phyloP scores from a whole-genome alignment of 1,140 invertebrate species.

The Ceratoteleas bidentatus region DNA sequence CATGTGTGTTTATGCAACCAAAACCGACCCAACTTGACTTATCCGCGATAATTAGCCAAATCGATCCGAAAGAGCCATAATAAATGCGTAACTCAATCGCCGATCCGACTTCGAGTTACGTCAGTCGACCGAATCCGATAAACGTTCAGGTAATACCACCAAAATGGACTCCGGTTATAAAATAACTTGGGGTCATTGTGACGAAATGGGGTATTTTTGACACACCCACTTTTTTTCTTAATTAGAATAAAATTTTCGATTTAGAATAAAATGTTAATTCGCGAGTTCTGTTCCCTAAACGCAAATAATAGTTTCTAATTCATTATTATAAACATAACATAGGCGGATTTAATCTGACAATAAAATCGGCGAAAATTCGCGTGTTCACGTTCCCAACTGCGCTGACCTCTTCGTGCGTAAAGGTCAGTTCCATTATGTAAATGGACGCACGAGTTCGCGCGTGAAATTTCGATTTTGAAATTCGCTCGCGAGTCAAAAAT shows the following conservation, averaged over 20 bases:
- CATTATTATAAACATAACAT: too few species aligned
- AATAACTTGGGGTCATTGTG: constrained; percentile 29
- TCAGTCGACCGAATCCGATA: constrained; percentile 35
- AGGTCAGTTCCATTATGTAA: constrained; percentile 62
- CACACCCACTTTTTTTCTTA: too few species aligned
- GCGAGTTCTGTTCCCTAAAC: too few species aligned
- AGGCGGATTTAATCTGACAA: too few species aligned
- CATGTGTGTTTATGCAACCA: too few species aligned
- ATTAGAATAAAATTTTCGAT: too few species aligned
- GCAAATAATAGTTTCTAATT: too few species aligned
- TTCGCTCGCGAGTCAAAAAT: constrained; percentile 25
- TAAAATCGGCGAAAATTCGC: constrained; percentile 4
- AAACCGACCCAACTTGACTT: neutral
- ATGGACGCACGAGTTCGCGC: constrained; percentile 20
- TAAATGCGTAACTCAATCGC: constrained; percentile 33
- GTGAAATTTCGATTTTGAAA: constrained; percentile 41
- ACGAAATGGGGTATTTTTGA: too few species aligned
- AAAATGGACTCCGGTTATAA: constrained; percentile 47
- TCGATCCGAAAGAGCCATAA: constrained; percentile 20
- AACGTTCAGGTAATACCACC: constrained; percentile 24
- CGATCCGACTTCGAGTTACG: constrained; percentile 34
- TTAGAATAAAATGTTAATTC: too few species aligned
- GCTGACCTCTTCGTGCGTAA: constrained; percentile 58
- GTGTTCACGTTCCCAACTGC: constrained; percentile 53
- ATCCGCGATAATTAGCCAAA: constrained; percentile 1